Percentiles rank a stretch among this genome's conserved stretches.
Conservation (phyloP, 2,797 vertebrate genomes). For the Sebastes steindachneri region DNA sequence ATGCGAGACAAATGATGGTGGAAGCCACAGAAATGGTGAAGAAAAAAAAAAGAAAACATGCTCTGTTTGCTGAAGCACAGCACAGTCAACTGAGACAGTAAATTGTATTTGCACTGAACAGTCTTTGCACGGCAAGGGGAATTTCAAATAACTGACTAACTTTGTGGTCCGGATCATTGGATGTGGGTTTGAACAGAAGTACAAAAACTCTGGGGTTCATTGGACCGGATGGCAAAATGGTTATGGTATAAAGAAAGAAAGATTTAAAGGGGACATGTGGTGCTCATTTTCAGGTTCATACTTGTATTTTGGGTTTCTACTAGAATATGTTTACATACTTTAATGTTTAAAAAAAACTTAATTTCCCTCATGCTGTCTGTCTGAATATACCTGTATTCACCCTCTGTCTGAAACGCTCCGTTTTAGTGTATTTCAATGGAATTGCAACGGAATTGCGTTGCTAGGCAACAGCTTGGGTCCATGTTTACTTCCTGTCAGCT, state of each 20-base stretch:
- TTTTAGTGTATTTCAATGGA: too few relatives aligned
- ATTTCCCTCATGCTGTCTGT: too few relatives aligned
- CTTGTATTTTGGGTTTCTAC: too few relatives aligned
- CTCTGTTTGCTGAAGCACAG: not conserved
- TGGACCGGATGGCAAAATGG: not conserved
- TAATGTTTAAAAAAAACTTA: too few relatives aligned
- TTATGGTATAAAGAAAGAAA: not conserved
- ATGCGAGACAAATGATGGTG: not conserved
- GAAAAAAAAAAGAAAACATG: not conserved
- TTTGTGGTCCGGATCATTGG: conserved; percentile 1
- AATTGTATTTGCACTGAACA: not conserved
- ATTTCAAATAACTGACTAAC: conserved; percentile 4
- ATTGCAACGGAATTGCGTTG: too few relatives aligned
- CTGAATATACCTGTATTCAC: too few relatives aligned
- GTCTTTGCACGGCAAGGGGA: conserved; percentile 6
- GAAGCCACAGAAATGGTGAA: not conserved
- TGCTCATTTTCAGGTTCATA: too few relatives aligned
- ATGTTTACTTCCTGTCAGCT: too few relatives aligned
- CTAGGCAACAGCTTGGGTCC: too few relatives aligned
- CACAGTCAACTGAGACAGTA: not conserved
- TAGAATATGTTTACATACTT: too few relatives aligned
- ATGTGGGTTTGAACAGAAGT: not conserved
- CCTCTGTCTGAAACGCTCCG: too few relatives aligned
- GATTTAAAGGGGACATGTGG: not conserved
- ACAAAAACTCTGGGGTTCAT: not conserved